Evolutionary conservation across 2,888 invertebrate genomes (phyloP), one percentile per base, ranked within the genome.

Genomic region (Siphonodentalium dalli): DNA sequence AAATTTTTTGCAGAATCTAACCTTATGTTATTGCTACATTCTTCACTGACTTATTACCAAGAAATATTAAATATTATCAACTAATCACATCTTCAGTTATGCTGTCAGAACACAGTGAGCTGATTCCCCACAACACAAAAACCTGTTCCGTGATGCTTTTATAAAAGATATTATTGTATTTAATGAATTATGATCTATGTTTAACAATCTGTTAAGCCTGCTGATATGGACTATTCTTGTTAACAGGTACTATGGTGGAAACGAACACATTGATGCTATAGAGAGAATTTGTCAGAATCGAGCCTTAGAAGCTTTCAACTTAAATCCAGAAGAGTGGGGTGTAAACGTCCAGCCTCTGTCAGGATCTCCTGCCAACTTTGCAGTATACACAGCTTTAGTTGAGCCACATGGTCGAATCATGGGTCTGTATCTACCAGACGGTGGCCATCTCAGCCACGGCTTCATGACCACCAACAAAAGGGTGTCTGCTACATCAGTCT

Each of bases 311-410:
- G 89, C 92, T 1, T 98, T 89, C 80, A 87, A 86, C 63, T 84
- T 97, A 21, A 87, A 89, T 69, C 86, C 90, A 1, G 90, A 89
- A 51, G 86, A 92, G 80, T 98, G 98, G 98, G 97, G 97, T 43
- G 93, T 93, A 15, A 98, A 98, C 84, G 98, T 98, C 3, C 98
- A 98, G 80, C 93, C 97, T 0, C 93, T 95, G 76, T 97, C 96
- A 50, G 92, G 92, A 70, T 93, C 93, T 8, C 98, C 98, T 18
- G 97, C 96, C 2, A 98, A 98, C 84, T 90, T 98, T 82, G 96
- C 96, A 3, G 94, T 94, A 7, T 98, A 96, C 82, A 96, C 97
- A 4, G 95, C 88, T 31, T 63, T 84, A 23, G 80, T 84, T 47
- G 91, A 92, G 65, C 94, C 97, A 2, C 94, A 96, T 82, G 96